Percentiles rank a stretch among this genome's conserved stretches.
Conservation (phyloP, 2,113 vertebrate genomes). For the Cyprinodon variegatus region DNA sequence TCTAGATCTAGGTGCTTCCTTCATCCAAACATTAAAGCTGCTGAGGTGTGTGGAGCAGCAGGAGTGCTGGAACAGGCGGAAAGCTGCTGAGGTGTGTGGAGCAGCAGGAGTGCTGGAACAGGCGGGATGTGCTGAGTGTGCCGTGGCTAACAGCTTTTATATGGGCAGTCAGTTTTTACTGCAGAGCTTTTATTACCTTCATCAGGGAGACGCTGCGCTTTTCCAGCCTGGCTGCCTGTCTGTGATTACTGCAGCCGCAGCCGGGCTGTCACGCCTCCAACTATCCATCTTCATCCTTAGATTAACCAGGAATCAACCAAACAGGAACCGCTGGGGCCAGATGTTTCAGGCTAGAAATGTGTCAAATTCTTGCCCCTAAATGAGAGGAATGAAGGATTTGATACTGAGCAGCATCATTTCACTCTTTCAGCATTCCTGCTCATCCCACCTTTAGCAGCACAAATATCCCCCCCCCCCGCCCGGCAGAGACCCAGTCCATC, state of each 20-base stretch:
- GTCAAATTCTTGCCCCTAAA: too few relatives aligned
- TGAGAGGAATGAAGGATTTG: too few relatives aligned
- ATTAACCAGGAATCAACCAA: background rate
- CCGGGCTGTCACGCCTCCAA: constrained; percentile 40
- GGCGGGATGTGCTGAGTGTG: constrained; percentile 69
- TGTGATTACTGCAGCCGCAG: constrained; percentile 51
- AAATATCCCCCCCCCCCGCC: too few relatives aligned
- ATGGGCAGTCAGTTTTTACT: constrained; percentile 64
- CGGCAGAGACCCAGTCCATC: too few relatives aligned
- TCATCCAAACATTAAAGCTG: background rate
- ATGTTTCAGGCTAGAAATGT: too few relatives aligned
- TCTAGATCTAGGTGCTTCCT: too few relatives aligned
- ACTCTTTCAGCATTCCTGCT: too few relatives aligned
- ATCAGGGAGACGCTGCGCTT: constrained; percentile 64
- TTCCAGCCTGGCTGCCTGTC: constrained; percentile 55
- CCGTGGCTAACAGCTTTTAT: constrained; percentile 67
- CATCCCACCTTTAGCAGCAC: too few relatives aligned
- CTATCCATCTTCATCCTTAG: background rate
- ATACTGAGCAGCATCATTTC: too few relatives aligned
- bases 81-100: background rate
- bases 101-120: background rate
- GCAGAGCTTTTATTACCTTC: constrained; percentile 67
- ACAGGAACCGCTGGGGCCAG: background rate
- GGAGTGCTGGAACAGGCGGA: constrained; percentile 12
- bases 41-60: background rate